phyloP scores from a whole-genome alignment of 1,140 invertebrate species.

The Anoplophora glabripennis region DNA sequence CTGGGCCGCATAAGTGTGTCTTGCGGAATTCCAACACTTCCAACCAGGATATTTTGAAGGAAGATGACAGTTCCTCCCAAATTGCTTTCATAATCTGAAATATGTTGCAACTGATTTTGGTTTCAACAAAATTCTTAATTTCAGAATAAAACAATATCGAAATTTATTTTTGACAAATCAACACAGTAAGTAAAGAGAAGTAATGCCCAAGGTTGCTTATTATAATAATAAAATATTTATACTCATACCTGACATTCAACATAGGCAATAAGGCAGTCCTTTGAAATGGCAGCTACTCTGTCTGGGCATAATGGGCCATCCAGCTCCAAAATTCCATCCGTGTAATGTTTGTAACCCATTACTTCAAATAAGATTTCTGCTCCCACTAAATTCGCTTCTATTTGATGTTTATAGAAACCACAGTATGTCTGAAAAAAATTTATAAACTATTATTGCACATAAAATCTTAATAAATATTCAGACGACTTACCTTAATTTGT shows the following conservation, averaged over 20 bases:
- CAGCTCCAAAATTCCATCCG: conserved; percentile 57
- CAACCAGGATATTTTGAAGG: conserved; percentile 58
- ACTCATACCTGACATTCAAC: conserved; percentile 80
- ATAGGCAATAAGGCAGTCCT: conserved; percentile 83
- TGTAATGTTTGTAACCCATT: conserved; percentile 74
- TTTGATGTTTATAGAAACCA: conserved; percentile 83
- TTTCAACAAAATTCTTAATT: too few relatives aligned
- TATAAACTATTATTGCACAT: conserved; percentile 4
- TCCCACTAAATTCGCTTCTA: conserved; percentile 72
- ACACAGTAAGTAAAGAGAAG: neutral
- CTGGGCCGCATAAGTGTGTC: conserved; percentile 59
- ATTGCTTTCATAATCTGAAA: conserved; percentile 54
- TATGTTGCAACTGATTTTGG: neutral
- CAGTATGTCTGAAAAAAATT: conserved; percentile 67
- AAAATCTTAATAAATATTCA: conserved; percentile 6
- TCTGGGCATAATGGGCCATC: conserved; percentile 78
- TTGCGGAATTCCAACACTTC: conserved; percentile 67
- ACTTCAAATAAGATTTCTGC: conserved; percentile 72
- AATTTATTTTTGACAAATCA: neutral
- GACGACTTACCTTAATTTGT: conserved; percentile 64
- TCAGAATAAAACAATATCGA: neutral
- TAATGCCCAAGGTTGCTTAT: too few relatives aligned
- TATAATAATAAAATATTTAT: too few relatives aligned
- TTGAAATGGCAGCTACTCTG: conserved; percentile 70
- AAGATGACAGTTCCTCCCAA: conserved; percentile 58